These are phyloP conservation scores for Zaprionus capensis DNA, from an alignment of 1,140 invertebrate species.

Conservation along the genomic window DNA sequence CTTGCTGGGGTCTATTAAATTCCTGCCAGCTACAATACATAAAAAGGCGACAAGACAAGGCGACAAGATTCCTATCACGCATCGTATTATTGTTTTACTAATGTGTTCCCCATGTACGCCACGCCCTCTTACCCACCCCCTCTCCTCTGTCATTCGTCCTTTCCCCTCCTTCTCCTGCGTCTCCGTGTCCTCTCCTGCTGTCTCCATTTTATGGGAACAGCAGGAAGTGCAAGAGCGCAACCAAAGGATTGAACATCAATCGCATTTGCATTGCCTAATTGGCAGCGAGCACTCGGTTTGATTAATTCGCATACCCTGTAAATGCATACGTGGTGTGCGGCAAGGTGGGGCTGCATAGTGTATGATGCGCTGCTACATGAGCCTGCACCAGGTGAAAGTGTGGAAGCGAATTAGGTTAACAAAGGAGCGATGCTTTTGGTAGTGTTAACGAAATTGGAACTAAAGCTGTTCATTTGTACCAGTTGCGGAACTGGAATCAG, in stretches of 20 bases:
- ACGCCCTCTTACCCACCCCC: not conserved
- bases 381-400: too few relatives aligned
- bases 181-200: not conserved
- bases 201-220: not conserved
- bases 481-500: not conserved
- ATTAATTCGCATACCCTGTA: slow-evolving; percentile 19
- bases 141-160: too few relatives aligned
- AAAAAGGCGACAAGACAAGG: slow-evolving; percentile 27
- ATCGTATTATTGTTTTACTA: slow-evolving; percentile 51
- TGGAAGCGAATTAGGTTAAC: too few relatives aligned
- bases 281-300: slow-evolving; percentile 1
- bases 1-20: slow-evolving; percentile 39
- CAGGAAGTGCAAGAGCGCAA: not conserved
- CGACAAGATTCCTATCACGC: slow-evolving; percentile 49
- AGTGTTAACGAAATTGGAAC: too few relatives aligned
- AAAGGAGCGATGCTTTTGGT: too few relatives aligned
- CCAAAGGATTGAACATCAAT: not conserved
- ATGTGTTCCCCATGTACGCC: slow-evolving; percentile 21
- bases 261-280: slow-evolving; percentile 11
- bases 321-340: too few relatives aligned
- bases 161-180: not conserved
- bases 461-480: too few relatives aligned
- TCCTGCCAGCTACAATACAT: slow-evolving; percentile 29
- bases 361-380: not conserved
- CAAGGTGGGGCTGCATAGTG: not conserved